Evolutionary conservation across 2,113 vertebrate genomes (phyloP), one percentile per base, ranked within the genome.

Genomic region (Canis aureus): DNA sequence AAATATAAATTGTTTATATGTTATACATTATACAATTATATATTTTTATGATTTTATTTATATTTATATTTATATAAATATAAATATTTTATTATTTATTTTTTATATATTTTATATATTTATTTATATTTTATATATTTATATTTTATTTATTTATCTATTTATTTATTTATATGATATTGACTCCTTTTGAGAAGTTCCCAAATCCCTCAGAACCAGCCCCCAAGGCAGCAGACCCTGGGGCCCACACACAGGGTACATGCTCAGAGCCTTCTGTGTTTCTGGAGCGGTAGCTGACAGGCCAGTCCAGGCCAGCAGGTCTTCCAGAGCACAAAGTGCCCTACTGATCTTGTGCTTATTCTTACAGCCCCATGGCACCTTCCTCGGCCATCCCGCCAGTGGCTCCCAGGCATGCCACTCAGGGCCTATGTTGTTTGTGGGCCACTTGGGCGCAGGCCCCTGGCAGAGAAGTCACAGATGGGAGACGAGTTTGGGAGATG

Each of bases 101-200:
- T 5, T 43, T 5, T 43, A 0, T 43, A 43, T 43, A 43, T 43
- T 43, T 43, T 43, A 43, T 43, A 43, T 43, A 43, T 43, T 43
- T 43, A 43, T 43, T 43, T 43, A 43, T 43, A 43, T 43, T 43
- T 43, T 43, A 43, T 7, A 5, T 43, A 43, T 43, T 43, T 43
- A 43, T 43, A 43, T 43, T 43, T 43, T 43, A 43, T 43, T 43
- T 43, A 43, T 43, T 1, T 43, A 43, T 43, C 5, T 43, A 43
- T 43, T 7, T 43, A 43, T 43, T 43, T 43, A 43, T 43, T 43
- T 27, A 66, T 20, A 59, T 35, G 55, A 51, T 62, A 57, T 0
- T 88, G 67, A 83, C 74, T 92, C n/a, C 7, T 53, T 95, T 55
- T 59, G 59, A 92, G 55, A 97, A 88, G 35, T 19, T n/a, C 12